Conservation (phyloP, 2,113 vertebrate genomes). For the Equus quagga region DNA sequence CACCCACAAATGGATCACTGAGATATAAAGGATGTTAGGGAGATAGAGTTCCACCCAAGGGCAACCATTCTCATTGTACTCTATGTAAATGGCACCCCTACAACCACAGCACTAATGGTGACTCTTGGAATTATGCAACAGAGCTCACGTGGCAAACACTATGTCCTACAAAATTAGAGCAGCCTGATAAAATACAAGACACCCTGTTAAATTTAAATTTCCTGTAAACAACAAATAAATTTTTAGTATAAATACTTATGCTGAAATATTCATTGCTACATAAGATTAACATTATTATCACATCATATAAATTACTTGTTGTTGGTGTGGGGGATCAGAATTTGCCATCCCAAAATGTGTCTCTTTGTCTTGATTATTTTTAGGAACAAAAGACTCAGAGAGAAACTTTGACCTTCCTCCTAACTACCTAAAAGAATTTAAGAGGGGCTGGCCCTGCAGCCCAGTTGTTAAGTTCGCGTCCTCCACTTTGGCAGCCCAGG, state of each 20-base stretch:
- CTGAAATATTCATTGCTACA: not conserved
- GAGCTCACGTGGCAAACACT: not conserved
- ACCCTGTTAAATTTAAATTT: not conserved
- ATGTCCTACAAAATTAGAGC: not conserved
- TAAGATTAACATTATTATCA: not conserved
- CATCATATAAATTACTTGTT: not conserved
- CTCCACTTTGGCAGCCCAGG: too few species aligned
- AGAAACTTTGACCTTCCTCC: too few species aligned
- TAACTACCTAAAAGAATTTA: too few species aligned
- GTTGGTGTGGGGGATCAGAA: not conserved
- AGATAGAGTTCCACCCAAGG: not conserved
- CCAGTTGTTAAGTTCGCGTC: too few species aligned
- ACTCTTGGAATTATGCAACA: not conserved
- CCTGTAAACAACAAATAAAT: not conserved
- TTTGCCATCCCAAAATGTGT: too few species aligned
- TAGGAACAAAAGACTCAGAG: too few species aligned
- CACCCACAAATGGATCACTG: not conserved
- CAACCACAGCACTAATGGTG: not conserved
- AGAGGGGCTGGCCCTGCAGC: too few species aligned
- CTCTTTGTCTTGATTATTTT: too few species aligned
- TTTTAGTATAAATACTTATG: not conserved
- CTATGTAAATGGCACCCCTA: not conserved
- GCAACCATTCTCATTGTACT: not conserved
- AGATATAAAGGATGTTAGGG: not conserved
- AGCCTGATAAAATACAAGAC: not conserved